phyloP scores from a whole-genome alignment of 2,113 vertebrate genomes.

The Centropus unirufus region DNA sequence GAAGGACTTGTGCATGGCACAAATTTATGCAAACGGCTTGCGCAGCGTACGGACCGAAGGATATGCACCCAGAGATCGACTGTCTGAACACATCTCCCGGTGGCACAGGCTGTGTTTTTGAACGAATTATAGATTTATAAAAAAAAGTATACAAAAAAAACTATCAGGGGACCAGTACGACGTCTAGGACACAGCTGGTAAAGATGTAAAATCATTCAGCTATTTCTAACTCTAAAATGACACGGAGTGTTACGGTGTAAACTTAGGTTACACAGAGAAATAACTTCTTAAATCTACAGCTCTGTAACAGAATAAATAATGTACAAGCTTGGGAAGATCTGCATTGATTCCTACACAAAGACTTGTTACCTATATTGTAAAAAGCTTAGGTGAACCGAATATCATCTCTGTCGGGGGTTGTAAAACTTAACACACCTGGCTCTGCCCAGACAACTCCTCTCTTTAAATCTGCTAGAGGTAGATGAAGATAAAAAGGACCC shows the following conservation, averaged over 20 bases:
- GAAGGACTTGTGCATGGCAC: conserved; percentile 68
- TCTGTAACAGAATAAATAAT: conserved; percentile 27
- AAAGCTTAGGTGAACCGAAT: not conserved
- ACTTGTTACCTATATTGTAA: not conserved
- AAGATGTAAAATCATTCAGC: not conserved
- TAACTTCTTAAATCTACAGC: not conserved
- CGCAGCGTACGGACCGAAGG: not conserved
- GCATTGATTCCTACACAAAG: not conserved
- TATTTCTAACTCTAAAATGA: conserved; percentile 14
- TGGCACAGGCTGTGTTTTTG: conserved; percentile 13
- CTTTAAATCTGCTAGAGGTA: conserved; percentile 38
- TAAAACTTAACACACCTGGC: not conserved
- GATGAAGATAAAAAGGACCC: conserved; percentile 1
- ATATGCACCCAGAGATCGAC: not conserved
- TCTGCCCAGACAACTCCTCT: not conserved
- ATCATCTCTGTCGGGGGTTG: not conserved
- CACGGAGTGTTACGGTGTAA: not conserved
- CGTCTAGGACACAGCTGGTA: not conserved
- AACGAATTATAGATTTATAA: conserved; percentile 28
- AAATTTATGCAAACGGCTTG: conserved; percentile 45
- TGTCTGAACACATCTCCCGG: not conserved
- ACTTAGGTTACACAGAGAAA: not conserved
- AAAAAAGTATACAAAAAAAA: not conserved
- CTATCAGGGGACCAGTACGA: not conserved
- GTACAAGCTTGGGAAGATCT: conserved; percentile 1